Evolutionary conservation across 2,888 invertebrate species (phyloP), one percentile per base, ranked within the genome.

Genomic region (Campopleginae sp.): DNA sequence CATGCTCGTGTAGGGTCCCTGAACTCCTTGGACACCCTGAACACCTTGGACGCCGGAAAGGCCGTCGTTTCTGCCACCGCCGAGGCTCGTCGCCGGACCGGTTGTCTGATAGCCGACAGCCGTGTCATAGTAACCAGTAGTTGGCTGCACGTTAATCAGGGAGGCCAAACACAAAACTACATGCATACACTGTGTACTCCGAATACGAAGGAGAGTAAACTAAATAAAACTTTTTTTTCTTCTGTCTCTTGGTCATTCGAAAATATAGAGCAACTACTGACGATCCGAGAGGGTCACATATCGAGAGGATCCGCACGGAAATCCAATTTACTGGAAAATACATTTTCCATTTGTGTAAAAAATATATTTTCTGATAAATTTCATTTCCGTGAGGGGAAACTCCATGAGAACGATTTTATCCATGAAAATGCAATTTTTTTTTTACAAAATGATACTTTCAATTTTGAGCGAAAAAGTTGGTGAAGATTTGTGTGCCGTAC

Each of bases 91-190:
- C 86, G 96, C 93, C 63, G 93, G 93, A 81, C 93, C 93, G 81
- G 93, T 96, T 87, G 96, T 96, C 94, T 96, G 96, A 94, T 96
- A 96, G 94, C 96, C 96, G 94, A 96, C 88, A 86, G 93, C 88
- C 91, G 93, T 95, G 94, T 96, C 96, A 94, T 96, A 96, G 94
- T 96, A 96, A 92, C 95, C 95, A 91, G 95, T 94, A 92, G 94
- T 93, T 91, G 93, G 93, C 93, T 93, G 92, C 92, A 92, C 91
- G 93, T 93, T 93, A 93, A 92, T 93, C 92, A 93, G 92, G 92
- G 90, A 93, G 91, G 92, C 92, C 92, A 93, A 93, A 93, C 93
- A 93, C 93, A 93, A 93, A 93, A 93, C 93, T 93, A 93, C 93
- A 93, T 93, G 93, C 93, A 93, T 93, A 93, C 93, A 93, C 93